A percentile compares a stretch with the other conserved stretches of the same genome.
Evolutionary conservation across 2,888 invertebrate genomes (phyloP).

Genomic region (Brenthis hecate): DNA sequence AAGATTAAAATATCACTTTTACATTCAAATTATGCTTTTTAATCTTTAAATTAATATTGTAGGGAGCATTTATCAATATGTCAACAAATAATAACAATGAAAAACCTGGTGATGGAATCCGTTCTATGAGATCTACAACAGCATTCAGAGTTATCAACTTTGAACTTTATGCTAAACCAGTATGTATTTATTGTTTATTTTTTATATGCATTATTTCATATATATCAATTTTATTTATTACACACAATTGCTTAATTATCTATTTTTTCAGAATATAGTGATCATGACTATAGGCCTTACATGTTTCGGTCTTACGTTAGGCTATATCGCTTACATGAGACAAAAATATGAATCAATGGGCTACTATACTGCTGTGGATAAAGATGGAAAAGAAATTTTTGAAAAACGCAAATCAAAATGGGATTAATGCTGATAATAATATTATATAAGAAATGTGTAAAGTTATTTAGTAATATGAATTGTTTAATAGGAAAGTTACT

Average conservation of each 20-base stretch:
- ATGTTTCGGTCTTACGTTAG: slow-evolving; percentile 87
- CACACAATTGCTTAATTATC: neutral
- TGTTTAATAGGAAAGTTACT: too few relatives aligned
- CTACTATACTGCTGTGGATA: slow-evolving; percentile 89
- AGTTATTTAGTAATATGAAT: slow-evolving; percentile 1
- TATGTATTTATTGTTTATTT: slow-evolving; percentile 71
- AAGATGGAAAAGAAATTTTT: slow-evolving; percentile 89
- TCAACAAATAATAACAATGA: slow-evolving; percentile 43
- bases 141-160: slow-evolving; percentile 93
- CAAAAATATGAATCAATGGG: slow-evolving; percentile 89
- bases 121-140: slow-evolving; percentile 87
- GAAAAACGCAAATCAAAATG: slow-evolving; percentile 90
- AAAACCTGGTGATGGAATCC: slow-evolving; percentile 88
- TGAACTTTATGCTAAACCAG: slow-evolving; percentile 94
- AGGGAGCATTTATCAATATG: slow-evolving; percentile 17
- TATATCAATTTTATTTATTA: neutral
- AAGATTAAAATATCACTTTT: too few relatives aligned
- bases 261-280: slow-evolving; percentile 87
- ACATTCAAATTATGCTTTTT: too few relatives aligned
- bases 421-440: slow-evolving; percentile 73
- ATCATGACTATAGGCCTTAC: slow-evolving; percentile 92
- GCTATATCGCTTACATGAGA: slow-evolving; percentile 93
- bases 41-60: too few relatives aligned
- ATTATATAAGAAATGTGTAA: neutral
- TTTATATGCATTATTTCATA: neutral